Evolutionary conservation across 2,888 invertebrate genomes (phyloP).

Genomic region (Rhaphigaster nebulosa): DNA sequence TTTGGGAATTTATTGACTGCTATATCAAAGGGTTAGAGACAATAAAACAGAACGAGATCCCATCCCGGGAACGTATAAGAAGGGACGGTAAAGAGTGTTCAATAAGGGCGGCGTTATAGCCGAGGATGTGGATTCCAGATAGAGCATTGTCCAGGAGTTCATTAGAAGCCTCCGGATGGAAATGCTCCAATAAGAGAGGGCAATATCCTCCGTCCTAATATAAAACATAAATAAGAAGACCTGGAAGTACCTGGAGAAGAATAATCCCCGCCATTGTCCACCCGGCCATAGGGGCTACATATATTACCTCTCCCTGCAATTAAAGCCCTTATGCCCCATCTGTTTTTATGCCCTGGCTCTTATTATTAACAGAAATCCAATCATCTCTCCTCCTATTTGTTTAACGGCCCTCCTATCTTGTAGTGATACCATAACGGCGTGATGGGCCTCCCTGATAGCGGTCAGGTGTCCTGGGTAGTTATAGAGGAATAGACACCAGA

Average conservation of each 20-base stretch:
- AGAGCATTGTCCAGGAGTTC: slow-evolving; percentile 49
- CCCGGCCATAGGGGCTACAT: slow-evolving; percentile 51
- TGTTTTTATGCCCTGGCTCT: slow-evolving; percentile 56
- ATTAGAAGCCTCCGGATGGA: slow-evolving; percentile 52
- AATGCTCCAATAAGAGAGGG: slow-evolving; percentile 57
- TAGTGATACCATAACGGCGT: slow-evolving; percentile 28
- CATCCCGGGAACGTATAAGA: background rate
- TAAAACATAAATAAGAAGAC: slow-evolving; percentile 63
- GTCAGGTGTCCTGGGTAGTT: background rate
- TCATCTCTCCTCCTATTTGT: slow-evolving; percentile 53
- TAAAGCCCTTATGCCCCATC: slow-evolving; percentile 50
- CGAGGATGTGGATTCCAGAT: slow-evolving; percentile 29
- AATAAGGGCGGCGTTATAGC: slow-evolving; percentile 16
- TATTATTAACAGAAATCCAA: slow-evolving; percentile 46
- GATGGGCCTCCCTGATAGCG: slow-evolving; percentile 16
- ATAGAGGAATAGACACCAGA: background rate
- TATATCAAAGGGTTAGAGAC: background rate
- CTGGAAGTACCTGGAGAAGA: slow-evolving; percentile 59
- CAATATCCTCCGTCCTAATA: slow-evolving; percentile 59
- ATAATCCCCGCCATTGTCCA: slow-evolving; percentile 63
- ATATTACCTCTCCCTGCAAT: slow-evolving; percentile 45
- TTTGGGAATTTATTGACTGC: background rate
- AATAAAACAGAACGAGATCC: slow-evolving; percentile 16
- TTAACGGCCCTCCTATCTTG: slow-evolving; percentile 52
- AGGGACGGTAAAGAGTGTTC: background rate